A percentile compares a stretch with the other conserved stretches of the same genome.
Conservation (phyloP, 2,113 vertebrate species). For the Carassius gibelio region DNA sequence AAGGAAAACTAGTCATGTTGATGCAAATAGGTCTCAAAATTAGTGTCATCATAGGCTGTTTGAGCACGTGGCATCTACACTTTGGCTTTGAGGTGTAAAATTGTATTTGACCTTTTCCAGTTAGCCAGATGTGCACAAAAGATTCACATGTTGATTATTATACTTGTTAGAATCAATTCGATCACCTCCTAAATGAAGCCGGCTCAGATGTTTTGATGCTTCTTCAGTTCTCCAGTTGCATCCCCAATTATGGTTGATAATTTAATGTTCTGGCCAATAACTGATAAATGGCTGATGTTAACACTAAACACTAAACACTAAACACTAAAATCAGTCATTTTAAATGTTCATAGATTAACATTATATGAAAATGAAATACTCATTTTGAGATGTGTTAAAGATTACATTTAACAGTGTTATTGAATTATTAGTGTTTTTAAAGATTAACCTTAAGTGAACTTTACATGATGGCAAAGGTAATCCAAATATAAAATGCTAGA, state of each 20-base stretch:
- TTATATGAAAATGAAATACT: neutral
- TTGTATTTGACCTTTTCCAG: slow-evolving; percentile 29
- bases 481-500: neutral
- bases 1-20: neutral
- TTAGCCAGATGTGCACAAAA: neutral
- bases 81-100: slow-evolving; percentile 30
- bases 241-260: neutral
- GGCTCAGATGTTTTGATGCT: neutral
- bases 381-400: neutral
- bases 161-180: neutral
- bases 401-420: neutral
- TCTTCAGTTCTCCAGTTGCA: neutral
- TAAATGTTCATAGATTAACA: neutral
- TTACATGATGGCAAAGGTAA: neutral
- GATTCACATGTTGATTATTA: neutral
- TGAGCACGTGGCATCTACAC: slow-evolving; percentile 40
- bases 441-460: neutral
- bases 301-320: neutral
- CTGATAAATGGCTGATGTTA: neutral
- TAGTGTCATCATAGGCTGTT: slow-evolving; percentile 6
- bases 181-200: too few relatives aligned
- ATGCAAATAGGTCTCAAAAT: neutral
- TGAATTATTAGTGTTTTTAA: neutral
- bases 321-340: neutral
- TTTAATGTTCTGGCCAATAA: neutral